A percentile compares a stretch with the other conserved stretches of the same genome.
phyloP scores from a whole-genome alignment of 2,113 vertebrate genomes.

The Syngnathus typhle region DNA sequence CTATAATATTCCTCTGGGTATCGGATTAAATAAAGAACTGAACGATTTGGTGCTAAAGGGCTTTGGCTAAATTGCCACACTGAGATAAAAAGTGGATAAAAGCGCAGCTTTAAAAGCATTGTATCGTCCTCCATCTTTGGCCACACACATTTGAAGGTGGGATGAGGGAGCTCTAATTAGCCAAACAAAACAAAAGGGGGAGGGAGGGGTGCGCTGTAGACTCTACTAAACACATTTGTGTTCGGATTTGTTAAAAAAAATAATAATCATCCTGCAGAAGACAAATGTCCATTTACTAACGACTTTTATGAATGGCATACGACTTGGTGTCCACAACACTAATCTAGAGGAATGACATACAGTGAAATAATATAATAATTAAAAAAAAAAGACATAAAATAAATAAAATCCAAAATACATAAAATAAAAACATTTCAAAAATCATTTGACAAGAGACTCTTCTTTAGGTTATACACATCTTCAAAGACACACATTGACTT shows the following conservation, averaged over 20 bases:
- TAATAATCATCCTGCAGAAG: not conserved
- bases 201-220: not conserved
- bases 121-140: conserved; percentile 32
- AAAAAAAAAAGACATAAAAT: too few relatives aligned
- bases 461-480: not conserved
- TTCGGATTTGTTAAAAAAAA: not conserved
- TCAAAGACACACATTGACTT: not conserved
- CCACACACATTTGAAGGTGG: conserved; percentile 23
- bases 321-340: not conserved
- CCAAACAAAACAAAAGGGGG: conserved; percentile 13
- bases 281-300: not conserved
- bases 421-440: too few relatives aligned
- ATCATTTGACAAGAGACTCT: not conserved
- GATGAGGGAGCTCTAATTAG: conserved; percentile 14
- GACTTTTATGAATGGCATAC: not conserved
- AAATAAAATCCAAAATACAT: not conserved
- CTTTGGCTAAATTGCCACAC: conserved; percentile 62
- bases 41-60: conserved; percentile 62
- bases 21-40: conserved; percentile 68
- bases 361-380: too few relatives aligned
- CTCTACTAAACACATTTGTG: not conserved
- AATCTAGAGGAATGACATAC: not conserved
- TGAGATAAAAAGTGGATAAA: conserved; percentile 56
- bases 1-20: conserved; percentile 66
- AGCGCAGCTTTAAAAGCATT: conserved; percentile 42